Evolutionary conservation across 2,113 vertebrate genomes (phyloP).

Genomic region (Podiceps cristatus): DNA sequence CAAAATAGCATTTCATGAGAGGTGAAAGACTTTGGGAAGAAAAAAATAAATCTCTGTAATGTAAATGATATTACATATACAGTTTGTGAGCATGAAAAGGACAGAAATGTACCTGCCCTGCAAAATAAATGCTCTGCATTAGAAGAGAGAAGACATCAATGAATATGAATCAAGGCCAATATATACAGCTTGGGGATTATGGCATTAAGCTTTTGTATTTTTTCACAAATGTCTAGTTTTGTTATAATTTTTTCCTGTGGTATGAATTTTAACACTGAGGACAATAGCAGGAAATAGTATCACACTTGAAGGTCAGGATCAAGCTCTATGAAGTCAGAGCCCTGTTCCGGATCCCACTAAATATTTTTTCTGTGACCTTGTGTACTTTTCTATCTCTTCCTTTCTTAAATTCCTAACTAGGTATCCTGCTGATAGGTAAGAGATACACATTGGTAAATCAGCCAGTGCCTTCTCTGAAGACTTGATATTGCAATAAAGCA

Average conservation of each 20-base stretch:
- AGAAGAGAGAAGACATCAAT: slow-evolving; percentile 21
- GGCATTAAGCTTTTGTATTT: background rate
- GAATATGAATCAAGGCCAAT: background rate
- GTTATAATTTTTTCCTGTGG: background rate
- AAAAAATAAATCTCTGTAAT: background rate
- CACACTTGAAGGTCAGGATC: background rate
- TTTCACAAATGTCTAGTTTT: background rate
- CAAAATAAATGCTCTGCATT: slow-evolving; percentile 60
- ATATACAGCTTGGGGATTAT: background rate
- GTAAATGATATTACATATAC: background rate
- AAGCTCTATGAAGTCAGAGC: background rate
- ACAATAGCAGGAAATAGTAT: background rate
- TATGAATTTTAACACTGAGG: background rate
- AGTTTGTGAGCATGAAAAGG: slow-evolving; percentile 2
- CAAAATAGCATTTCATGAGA: background rate
- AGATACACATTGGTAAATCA: background rate
- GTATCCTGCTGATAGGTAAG: background rate
- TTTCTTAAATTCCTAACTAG: background rate
- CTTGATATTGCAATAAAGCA: background rate
- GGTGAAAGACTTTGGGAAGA: background rate
- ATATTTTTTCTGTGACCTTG: background rate
- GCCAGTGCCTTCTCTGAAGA: background rate
- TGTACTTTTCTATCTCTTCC: background rate
- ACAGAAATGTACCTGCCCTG: slow-evolving; percentile 46
- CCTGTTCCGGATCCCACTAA: background rate